phyloP scores from a whole-genome alignment of 2,888 invertebrate species.

The Nasonia oneida region DNA sequence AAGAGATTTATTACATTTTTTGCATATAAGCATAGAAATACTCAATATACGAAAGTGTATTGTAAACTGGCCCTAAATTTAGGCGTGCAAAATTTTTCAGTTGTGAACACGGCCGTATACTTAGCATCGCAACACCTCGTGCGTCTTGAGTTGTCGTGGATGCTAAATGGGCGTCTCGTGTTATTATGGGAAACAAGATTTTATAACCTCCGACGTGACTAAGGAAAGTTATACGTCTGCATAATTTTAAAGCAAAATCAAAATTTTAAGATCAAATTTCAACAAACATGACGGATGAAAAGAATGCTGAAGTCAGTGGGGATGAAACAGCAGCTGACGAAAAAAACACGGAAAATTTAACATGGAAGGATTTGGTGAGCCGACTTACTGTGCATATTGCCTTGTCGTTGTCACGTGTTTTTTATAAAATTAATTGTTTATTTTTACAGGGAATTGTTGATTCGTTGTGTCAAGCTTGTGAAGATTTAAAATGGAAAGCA shows the following conservation, averaged over 20 bases:
- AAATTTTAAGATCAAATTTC: background rate
- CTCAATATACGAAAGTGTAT: background rate
- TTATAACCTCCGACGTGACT: slow-evolving; percentile 6
- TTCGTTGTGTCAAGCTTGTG: slow-evolving; percentile 93
- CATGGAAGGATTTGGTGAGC: slow-evolving; percentile 84
- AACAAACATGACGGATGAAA: slow-evolving; percentile 24
- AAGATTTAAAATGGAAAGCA: slow-evolving; percentile 94
- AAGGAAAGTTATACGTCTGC: background rate
- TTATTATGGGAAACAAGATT: background rate
- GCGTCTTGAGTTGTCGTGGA: background rate
- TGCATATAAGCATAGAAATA: too few species aligned
- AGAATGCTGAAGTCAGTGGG: background rate
- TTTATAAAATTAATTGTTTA: slow-evolving; percentile 24
- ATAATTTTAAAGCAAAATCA: background rate
- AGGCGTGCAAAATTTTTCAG: too few species aligned
- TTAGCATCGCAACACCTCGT: slow-evolving; percentile 5
- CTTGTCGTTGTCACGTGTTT: slow-evolving; percentile 24
- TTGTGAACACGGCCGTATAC: background rate
- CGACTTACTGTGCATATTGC: slow-evolving; percentile 34
- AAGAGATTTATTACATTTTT: too few species aligned
- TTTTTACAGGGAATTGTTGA: slow-evolving; percentile 91
- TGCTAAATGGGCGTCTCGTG: too few species aligned
- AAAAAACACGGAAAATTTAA: slow-evolving; percentile 67
- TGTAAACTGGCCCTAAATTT: background rate
- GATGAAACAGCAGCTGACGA: slow-evolving; percentile 20